These are phyloP conservation scores for Chiroxiphia lanceolata DNA, from an alignment of 2,797 vertebrate genomes.

Conservation along the genomic window DNA sequence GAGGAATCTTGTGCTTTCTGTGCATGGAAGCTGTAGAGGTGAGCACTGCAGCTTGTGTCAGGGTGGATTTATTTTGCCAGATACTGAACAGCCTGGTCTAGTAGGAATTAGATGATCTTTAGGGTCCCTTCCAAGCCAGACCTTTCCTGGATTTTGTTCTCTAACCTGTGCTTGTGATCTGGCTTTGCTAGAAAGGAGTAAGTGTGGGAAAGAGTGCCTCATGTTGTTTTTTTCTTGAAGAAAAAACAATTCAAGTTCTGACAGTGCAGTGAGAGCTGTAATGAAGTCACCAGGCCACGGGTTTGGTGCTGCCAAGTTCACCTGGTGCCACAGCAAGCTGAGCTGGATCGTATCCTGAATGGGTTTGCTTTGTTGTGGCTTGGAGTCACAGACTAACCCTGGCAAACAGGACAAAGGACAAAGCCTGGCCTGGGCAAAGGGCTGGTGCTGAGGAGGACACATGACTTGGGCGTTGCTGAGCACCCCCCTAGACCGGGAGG, in stretches of 20 bases:
- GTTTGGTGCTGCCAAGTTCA: background rate
- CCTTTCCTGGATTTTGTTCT: background rate
- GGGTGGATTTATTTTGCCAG: background rate
- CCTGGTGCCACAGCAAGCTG: background rate
- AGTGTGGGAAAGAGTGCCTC: background rate
- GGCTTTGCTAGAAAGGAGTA: background rate
- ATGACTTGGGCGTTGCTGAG: background rate
- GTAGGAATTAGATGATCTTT: background rate
- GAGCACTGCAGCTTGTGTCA: background rate
- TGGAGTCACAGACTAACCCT: background rate
- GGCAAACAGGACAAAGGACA: slow-evolving; percentile 25
- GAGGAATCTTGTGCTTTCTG: background rate
- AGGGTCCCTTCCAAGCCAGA: background rate
- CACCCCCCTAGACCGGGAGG: background rate
- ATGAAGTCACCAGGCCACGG: background rate
- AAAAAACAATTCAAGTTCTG: background rate
- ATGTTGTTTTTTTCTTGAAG: no score
- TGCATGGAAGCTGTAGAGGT: background rate
- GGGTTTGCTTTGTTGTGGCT: background rate
- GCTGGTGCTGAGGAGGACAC: background rate
- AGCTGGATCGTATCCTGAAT: background rate
- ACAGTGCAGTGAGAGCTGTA: background rate
- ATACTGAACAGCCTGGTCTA: background rate
- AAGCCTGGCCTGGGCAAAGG: background rate
- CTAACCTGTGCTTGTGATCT: background rate